Base-by-base conservation (phyloP, 2,113 vertebrate species). In the Brachyhypopomus gauderio region DNA sequence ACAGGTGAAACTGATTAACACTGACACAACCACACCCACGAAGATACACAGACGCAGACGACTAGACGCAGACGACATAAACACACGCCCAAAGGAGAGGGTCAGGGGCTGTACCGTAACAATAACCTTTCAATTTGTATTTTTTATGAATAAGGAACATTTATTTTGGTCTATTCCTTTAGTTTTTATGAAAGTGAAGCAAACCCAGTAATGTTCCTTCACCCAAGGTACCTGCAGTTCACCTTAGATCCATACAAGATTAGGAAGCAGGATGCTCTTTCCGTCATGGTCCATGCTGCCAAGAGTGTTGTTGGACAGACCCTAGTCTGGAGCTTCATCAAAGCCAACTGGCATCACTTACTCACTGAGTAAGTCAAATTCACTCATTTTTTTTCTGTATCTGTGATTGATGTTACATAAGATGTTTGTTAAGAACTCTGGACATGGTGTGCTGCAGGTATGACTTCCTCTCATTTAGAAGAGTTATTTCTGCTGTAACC, bases 301-400 rank as follows among this genome's bases (percentile, higher is more conserved):
- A 66, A 14, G 52, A 98, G 97, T 0, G 83, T 92, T 5, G 0
- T 93, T 0, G 96, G 96, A 6, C 96, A 96, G 23, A 0, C 87
- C 22, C 86, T 97, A 90, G 93, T 59, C 27, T 97, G 96, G 96
- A 91, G 96, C 81, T 98, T 97, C 75, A 6, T 97, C 81, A 90
- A 91, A 45, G 12, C 52, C 71, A 95, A 95, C 41, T 98, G 95
- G 96, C 74, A 45, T 56, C 81, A 0, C 0, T 75, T 98, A 5
- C 93, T 90, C 56, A 48, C 6, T 2, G 85, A 96, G 97, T 96
- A 90, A 95, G 94, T 88, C 9, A 34, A 14, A 59, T 16, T 0
- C 11, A 19, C 27, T 9, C 23, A 58, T 67, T 67, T 12, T 30
- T 30, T 12, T 59, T 58, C 23, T 19, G 0, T 19, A 17, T 38